Conservation (phyloP, 2,888 invertebrate genomes). For the Desoria tigrina region DNA sequence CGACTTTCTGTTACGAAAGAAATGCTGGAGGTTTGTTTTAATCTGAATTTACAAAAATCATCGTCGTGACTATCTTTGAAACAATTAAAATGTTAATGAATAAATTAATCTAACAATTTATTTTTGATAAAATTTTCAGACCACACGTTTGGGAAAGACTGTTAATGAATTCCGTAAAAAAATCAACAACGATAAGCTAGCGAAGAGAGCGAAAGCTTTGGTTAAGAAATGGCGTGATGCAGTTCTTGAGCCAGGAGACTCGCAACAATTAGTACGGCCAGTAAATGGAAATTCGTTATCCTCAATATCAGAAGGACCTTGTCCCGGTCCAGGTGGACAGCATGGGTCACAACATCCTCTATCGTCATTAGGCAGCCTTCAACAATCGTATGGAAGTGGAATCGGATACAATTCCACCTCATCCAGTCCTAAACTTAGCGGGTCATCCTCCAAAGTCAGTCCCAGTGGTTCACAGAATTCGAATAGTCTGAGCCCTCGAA, state of each 20-base stretch:
- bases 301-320: slow-evolving; percentile 11
- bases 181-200: slow-evolving; percentile 79
- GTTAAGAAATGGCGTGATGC: slow-evolving; percentile 90
- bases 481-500: slow-evolving; percentile 45
- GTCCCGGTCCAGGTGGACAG: slow-evolving; percentile 4
- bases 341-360: background rate
- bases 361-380: slow-evolving; percentile 8
- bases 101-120: slow-evolving; percentile 2
- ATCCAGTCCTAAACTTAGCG: slow-evolving; percentile 34
- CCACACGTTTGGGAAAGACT: slow-evolving; percentile 90
- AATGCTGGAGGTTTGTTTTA: slow-evolving; percentile 71
- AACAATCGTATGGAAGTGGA: background rate
- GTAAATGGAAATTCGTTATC: slow-evolving; percentile 26
- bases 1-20: slow-evolving; percentile 86
- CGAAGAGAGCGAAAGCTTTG: slow-evolving; percentile 85
- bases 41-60: background rate
- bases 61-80: background rate
- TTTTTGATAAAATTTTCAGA: slow-evolving; percentile 64
- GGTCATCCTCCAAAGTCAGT: slow-evolving; percentile 41
- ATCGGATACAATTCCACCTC: slow-evolving; percentile 32
- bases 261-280: slow-evolving; percentile 7
- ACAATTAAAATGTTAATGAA: slow-evolving; percentile 19
- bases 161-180: slow-evolving; percentile 88
- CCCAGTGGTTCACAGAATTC: slow-evolving; percentile 42
- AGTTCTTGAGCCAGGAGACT: slow-evolving; percentile 63